Base-by-base conservation (phyloP, 2,888 invertebrate genomes). In the Amphipoea lucens region DNA sequence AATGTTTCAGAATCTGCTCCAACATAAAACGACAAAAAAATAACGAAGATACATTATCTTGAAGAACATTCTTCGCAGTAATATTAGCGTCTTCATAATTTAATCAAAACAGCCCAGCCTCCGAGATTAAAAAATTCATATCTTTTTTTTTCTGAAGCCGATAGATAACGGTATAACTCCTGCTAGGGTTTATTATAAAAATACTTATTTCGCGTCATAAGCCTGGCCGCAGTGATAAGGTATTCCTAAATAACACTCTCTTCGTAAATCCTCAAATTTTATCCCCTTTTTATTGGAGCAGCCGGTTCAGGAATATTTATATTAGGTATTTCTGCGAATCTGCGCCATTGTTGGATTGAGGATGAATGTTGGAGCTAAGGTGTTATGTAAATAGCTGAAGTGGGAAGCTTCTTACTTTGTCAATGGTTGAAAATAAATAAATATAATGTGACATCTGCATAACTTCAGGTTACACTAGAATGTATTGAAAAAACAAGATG, bases 151-250 rank as follows among this genome's bases (percentile, higher is more conserved):
- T 89, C 82, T 87, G 87, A 68, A 76, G 74, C 48, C 87, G 60
- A 90, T 87, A 90, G 83, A 87, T 85, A 88, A 82, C 86, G 68
- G 65, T 79, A n/a, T 11, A 85, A 84, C 75, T 86, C 71, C 23
- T 63, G 76, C 29, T 71, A 40, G 17, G 29, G 67, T 82, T 88
- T 88, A 79, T 86, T 82, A 84, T 81, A 74, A 82, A 88, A 89
- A 90, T 87, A 87, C 79, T 81, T 81, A 86, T 76, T 77, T 74
- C 57, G 57, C 69, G 81, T 81, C 87, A 87, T 90, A 89, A 90
- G 85, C 81, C 88, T 87, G 90, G 54, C 67, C 79, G 70, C 83
- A 84, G 78, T 89, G 90, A 91, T 91, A 91, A 91, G 87, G 79
- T 70, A 17, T 76, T 76, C 76, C 80, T 86, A 87, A 90, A 91